phyloP scores from a whole-genome alignment of 2,888 invertebrate genomes.

The Heliconius ethilla region DNA sequence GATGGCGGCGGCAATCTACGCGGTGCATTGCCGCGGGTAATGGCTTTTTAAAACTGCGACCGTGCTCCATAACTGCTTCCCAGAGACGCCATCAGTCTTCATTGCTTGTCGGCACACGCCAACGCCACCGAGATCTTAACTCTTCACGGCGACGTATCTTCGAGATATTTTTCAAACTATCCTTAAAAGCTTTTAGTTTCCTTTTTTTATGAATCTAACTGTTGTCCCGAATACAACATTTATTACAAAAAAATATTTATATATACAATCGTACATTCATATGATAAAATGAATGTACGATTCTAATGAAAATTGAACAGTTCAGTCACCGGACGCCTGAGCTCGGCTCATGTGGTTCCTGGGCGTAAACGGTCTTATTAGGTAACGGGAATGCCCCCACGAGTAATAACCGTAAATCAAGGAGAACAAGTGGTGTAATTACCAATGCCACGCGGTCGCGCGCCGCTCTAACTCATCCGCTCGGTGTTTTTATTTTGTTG shows the following conservation, averaged over 20 bases:
- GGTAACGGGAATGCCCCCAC: conserved; percentile 81
- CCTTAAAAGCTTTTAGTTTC: conserved; percentile 40
- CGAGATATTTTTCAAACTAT: conserved; percentile 45
- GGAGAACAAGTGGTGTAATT: conserved; percentile 83
- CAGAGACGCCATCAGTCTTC: conserved; percentile 81
- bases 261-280: not conserved
- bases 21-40: conserved; percentile 78
- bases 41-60: conserved; percentile 83
- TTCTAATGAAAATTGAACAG: conserved; percentile 50
- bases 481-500: conserved; percentile 80
- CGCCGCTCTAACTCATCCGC: conserved; percentile 80
- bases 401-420: conserved; percentile 83
- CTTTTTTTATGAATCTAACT: conserved; percentile 11
- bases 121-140: conserved; percentile 74
- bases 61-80: conserved; percentile 81
- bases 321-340: conserved; percentile 56
- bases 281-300: not conserved
- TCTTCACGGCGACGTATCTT: conserved; percentile 57
- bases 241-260: not conserved
- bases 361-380: conserved; percentile 81
- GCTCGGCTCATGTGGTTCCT: conserved; percentile 75
- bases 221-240: not conserved
- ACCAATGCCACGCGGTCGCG: conserved; percentile 79
- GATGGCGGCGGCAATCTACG: conserved; percentile 69
- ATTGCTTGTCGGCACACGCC: conserved; percentile 81